phyloP scores from a whole-genome alignment of 2,888 invertebrate species.

The Conchocele bisecta region DNA sequence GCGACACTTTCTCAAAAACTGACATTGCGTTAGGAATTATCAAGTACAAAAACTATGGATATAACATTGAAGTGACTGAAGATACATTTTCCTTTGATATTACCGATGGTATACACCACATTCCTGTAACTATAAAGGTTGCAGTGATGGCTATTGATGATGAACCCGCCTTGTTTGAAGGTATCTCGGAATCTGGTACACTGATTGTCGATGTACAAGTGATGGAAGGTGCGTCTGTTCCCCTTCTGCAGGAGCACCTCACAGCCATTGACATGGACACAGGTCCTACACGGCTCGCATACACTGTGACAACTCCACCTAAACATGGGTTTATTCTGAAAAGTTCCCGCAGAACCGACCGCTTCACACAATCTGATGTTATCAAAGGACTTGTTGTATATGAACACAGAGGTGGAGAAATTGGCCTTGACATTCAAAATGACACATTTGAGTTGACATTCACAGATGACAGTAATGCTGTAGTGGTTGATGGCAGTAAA shows the following conservation, averaged over 20 bases:
- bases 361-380: constrained; percentile 80
- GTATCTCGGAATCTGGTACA: constrained; percentile 59
- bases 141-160: constrained; percentile 77
- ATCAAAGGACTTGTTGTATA: constrained; percentile 72
- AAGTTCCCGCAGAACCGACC: constrained; percentile 64
- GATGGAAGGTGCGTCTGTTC: constrained; percentile 70
- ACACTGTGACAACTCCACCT: constrained; percentile 72
- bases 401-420: constrained; percentile 78
- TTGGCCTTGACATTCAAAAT: constrained; percentile 67
- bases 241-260: constrained; percentile 68
- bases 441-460: constrained; percentile 79
- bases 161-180: constrained; percentile 72
- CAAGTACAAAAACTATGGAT: constrained; percentile 76
- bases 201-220: constrained; percentile 72
- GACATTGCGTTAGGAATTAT: constrained; percentile 76
- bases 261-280: constrained; percentile 77
- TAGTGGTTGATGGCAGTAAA: constrained; percentile 71
- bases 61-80: constrained; percentile 65
- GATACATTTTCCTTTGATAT: constrained; percentile 80
- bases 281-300: constrained; percentile 73
- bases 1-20: constrained; percentile 74
- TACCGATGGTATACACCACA: constrained; percentile 81
- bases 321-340: constrained; percentile 70
- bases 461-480: constrained; percentile 72
- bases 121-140: constrained; percentile 77